These are phyloP conservation scores for Epirrhoe tristata DNA, from an alignment of 2,888 invertebrate genomes.

Conservation along the genomic window DNA sequence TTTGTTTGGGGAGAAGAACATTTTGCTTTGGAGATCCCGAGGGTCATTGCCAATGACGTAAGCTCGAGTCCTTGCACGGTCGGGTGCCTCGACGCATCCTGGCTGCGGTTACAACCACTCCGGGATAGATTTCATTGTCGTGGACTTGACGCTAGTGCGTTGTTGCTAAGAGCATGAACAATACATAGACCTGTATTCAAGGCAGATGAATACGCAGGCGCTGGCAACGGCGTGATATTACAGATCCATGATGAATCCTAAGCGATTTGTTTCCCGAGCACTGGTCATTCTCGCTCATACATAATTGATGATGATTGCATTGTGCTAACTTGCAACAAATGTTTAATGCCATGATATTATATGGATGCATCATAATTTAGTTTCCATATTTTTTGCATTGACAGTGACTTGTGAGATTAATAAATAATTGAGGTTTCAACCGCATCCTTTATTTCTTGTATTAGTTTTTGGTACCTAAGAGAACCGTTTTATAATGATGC, in stretches of 20 bases:
- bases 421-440: neutral
- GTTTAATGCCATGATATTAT: neutral
- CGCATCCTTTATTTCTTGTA: neutral
- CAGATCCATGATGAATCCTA: slow-evolving; percentile 32
- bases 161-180: slow-evolving; percentile 69
- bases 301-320: slow-evolving; percentile 31
- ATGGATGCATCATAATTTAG: slow-evolving; percentile 10
- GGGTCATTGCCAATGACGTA: slow-evolving; percentile 68
- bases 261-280: slow-evolving; percentile 35
- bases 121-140: slow-evolving; percentile 77
- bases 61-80: slow-evolving; percentile 78
- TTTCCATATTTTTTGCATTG: slow-evolving; percentile 2
- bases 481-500: neutral
- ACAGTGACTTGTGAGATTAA: neutral
- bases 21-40: slow-evolving; percentile 46
- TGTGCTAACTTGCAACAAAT: slow-evolving; percentile 19
- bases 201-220: slow-evolving; percentile 40
- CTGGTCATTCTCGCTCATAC: slow-evolving; percentile 22
- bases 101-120: slow-evolving; percentile 79
- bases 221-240: slow-evolving; percentile 32
- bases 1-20: slow-evolving; percentile 51
- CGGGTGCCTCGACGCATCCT: slow-evolving; percentile 73
- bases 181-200: slow-evolving; percentile 47
- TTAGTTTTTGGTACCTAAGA: neutral
- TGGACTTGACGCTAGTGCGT: slow-evolving; percentile 61